Conservation (phyloP, 2,888 invertebrate species). For the Eupsilia transversa region DNA sequence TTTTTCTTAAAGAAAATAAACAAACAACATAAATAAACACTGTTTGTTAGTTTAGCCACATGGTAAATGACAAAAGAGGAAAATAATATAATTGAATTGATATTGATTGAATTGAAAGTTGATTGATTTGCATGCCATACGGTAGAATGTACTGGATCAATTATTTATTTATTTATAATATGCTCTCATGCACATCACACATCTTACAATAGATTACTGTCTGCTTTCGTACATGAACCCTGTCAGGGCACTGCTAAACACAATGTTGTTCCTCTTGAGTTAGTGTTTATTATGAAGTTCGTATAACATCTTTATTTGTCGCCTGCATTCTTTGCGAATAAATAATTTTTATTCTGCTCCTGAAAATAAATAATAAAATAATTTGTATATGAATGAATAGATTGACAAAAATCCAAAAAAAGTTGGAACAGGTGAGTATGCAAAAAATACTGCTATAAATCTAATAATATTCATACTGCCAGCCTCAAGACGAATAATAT, state of each 20-base stretch:
- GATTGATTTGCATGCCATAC: background rate
- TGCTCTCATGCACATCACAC: background rate
- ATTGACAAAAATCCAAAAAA: background rate
- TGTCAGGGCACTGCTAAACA: background rate
- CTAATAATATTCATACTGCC: background rate
- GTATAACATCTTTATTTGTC: background rate
- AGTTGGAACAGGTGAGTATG: rapidly evolving
- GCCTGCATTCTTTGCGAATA: background rate
- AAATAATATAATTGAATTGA: background rate
- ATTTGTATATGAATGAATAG: background rate
- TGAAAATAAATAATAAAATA: background rate
- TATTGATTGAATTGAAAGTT: background rate
- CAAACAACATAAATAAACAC: background rate
- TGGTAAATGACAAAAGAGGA: background rate
- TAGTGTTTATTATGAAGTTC: background rate
- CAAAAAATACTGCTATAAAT: background rate
- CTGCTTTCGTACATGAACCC: background rate
- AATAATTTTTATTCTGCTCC: background rate
- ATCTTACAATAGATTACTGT: background rate
- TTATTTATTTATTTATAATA: too few species aligned
- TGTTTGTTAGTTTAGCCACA: background rate
- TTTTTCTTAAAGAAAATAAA: background rate
- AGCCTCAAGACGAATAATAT: background rate
- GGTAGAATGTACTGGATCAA: background rate
- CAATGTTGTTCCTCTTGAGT: background rate